A percentile compares a stretch with the other conserved stretches of the same genome.
phyloP scores from a whole-genome alignment of 2,888 invertebrate species.

The Cancer borealis region DNA sequence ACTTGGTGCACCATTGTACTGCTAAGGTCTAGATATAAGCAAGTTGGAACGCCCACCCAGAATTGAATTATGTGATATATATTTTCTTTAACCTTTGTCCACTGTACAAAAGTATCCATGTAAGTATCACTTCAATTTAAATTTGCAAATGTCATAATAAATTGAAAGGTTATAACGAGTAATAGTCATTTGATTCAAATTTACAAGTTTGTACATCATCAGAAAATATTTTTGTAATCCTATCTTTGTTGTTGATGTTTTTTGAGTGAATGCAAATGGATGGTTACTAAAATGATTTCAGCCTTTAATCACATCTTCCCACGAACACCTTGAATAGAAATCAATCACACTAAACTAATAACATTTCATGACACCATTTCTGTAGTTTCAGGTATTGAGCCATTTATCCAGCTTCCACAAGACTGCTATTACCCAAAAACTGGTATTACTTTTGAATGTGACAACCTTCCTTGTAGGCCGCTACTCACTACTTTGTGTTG shows the following conservation, averaged over 20 bases:
- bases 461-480: too few relatives aligned
- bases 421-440: too few relatives aligned
- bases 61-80: neutral
- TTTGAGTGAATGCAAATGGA: neutral
- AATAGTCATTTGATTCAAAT: neutral
- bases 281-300: neutral
- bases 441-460: too few relatives aligned
- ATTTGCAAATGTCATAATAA: neutral
- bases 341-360: neutral
- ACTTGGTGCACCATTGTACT: neutral
- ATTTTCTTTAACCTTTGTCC: neutral
- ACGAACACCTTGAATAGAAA: neutral
- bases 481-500: too few relatives aligned
- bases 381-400: too few relatives aligned
- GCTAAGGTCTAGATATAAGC: neutral
- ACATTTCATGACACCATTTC: neutral
- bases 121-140: neutral
- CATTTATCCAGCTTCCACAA: too few relatives aligned
- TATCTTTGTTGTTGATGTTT: neutral
- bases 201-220: neutral
- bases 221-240: constrained; percentile 36
- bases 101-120: constrained; percentile 17
- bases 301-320: neutral
- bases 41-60: neutral
- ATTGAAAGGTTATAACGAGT: neutral